Conservation (phyloP, 2,888 invertebrate genomes). For the Stomorhina lunata region DNA sequence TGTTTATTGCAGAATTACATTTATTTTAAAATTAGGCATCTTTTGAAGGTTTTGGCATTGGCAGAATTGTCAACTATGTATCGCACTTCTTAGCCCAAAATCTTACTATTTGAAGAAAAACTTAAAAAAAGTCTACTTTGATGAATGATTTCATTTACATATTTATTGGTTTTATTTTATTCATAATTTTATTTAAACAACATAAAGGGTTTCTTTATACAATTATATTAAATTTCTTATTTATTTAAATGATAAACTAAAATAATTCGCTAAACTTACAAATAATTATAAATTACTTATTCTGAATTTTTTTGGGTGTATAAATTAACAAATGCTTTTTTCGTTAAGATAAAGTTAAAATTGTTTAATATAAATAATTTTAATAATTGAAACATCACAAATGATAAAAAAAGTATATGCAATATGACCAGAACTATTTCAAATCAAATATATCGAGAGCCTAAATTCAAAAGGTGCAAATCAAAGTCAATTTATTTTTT, state of each 20-base stretch:
- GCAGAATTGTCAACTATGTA: no score
- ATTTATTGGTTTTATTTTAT: no score
- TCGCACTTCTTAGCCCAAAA: no score
- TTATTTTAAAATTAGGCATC: no score
- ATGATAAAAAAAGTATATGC: conserved; percentile 9
- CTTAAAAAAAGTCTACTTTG: no score
- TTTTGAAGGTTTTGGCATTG: no score
- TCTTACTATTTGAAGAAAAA: no score
- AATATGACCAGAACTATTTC: conserved; percentile 31
- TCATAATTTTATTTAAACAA: conserved; percentile 49
- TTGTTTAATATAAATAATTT: not conserved
- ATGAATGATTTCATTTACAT: no score
- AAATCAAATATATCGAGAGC: not conserved
- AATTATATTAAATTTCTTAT: conserved; percentile 19
- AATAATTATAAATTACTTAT: conserved; percentile 59
- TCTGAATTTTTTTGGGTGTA: conserved; percentile 39
- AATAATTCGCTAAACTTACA: conserved; percentile 63
- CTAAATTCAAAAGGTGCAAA: no score
- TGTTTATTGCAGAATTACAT: no score
- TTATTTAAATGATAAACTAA: conserved; percentile 34
- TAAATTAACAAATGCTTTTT: conserved; percentile 61
- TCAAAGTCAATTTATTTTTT: no score
- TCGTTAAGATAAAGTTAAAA: conserved; percentile 16
- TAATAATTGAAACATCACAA: conserved; percentile 10
- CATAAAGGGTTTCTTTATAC: conserved; percentile 34